Percentiles rank a stretch among this genome's conserved stretches.
Conservation (phyloP, 1,140 invertebrate species). For the Acyrthosiphon pisum region DNA sequence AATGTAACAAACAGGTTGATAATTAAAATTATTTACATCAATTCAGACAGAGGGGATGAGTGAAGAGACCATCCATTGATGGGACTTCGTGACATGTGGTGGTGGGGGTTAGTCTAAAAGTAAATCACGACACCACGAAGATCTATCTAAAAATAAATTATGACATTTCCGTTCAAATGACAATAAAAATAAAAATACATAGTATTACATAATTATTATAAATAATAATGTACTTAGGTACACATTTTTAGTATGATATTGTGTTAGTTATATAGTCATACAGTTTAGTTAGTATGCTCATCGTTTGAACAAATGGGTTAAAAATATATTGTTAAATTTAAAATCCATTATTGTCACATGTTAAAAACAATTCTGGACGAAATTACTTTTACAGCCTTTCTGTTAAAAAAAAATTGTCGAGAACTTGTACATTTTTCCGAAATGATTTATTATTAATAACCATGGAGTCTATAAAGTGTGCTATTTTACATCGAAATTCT, state of each 20-base stretch:
- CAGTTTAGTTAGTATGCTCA: background rate
- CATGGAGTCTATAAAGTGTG: background rate
- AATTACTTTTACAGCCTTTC: background rate
- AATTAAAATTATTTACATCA: no score
- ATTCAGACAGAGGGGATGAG: no score
- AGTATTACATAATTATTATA: no score
- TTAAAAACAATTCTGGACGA: background rate
- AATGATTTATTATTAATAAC: conserved; percentile 2
- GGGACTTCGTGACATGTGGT: no score
- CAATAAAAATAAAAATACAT: background rate
- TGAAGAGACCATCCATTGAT: no score
- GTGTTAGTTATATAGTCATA: background rate
- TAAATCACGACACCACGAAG: no score
- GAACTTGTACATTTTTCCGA: background rate
- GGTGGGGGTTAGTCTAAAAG: no score
- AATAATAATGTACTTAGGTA: background rate
- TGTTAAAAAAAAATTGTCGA: background rate
- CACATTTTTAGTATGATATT: background rate
- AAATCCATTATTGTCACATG: background rate
- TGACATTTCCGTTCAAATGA: background rate
- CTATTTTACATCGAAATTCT: background rate
- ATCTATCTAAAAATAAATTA: background rate
- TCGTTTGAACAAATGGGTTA: background rate
- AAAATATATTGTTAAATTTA: background rate
- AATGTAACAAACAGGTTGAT: no score